A percentile compares a stretch with the other conserved stretches of the same genome.
Evolutionary conservation across 2,888 invertebrate species (phyloP).

Genomic region (Empis stercorea): DNA sequence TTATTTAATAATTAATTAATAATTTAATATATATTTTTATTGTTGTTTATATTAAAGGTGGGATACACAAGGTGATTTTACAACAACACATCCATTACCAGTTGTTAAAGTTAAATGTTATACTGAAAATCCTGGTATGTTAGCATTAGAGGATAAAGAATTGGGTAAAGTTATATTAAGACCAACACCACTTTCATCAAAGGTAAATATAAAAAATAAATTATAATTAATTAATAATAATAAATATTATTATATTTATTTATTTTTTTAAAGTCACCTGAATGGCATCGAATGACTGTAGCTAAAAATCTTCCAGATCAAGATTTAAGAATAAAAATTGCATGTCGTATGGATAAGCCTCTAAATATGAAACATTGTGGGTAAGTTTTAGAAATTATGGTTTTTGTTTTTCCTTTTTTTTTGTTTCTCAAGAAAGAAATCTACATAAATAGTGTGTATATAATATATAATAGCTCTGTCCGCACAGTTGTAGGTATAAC

Average conservation of each 20-base stretch:
- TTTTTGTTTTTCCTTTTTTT: no score
- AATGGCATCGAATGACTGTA: conserved; percentile 97
- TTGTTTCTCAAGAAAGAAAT: no score
- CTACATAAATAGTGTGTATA: no score
- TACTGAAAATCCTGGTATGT: conserved; percentile 93
- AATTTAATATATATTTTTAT: no score
- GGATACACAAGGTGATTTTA: conserved; percentile 99
- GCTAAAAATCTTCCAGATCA: conserved; percentile 92
- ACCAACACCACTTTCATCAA: conserved; percentile 77
- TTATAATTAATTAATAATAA: no score
- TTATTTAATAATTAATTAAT: conserved; percentile 36
- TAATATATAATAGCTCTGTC: no score
- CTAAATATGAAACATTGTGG: conserved; percentile 99
- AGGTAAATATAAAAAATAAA: conserved; percentile 41
- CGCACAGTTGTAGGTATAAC: no score
- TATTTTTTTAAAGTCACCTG: conserved; percentile 54
- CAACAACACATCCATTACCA: conserved; percentile 93
- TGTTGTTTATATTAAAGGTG: conserved; percentile 48
- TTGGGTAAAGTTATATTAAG: conserved; percentile 82
- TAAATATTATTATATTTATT: not conserved
- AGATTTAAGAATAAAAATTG: conserved; percentile 92
- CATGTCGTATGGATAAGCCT: conserved; percentile 97
- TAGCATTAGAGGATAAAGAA: conserved; percentile 98
- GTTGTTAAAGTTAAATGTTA: conserved; percentile 95
- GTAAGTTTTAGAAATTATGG: conserved; percentile 36